Evolutionary conservation across 2,113 vertebrate genomes (phyloP).

Genomic region (Phyllostomus discolor): DNA sequence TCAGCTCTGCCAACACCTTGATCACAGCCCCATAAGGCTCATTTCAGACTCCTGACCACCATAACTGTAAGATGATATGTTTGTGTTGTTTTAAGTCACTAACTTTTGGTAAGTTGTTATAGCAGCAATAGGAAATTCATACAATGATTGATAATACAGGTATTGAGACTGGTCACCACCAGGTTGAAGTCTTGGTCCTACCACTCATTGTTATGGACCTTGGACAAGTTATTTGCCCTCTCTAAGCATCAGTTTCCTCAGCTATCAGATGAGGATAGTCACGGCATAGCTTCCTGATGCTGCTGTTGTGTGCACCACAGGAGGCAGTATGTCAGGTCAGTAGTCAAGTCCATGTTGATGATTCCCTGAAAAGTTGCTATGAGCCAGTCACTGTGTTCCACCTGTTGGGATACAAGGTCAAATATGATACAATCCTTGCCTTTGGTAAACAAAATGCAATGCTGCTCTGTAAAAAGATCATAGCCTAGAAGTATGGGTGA

Average conservation of each 20-base stretch:
- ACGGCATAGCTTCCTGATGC: neutral
- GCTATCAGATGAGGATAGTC: neutral
- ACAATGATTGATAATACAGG: neutral
- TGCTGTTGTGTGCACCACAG: neutral
- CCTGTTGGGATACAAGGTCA: conserved; percentile 14
- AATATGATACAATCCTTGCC: neutral
- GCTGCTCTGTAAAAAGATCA: neutral
- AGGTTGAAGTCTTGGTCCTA: neutral
- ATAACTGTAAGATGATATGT: neutral
- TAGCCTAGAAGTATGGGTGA: neutral
- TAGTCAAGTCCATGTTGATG: neutral
- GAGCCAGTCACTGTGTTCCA: conserved; percentile 3
- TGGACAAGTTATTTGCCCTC: neutral
- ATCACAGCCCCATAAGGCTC: neutral
- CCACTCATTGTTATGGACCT: neutral
- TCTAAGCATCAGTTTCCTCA: neutral
- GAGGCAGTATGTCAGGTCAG: neutral
- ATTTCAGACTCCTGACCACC: neutral
- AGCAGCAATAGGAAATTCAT: neutral
- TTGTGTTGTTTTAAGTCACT: neutral
- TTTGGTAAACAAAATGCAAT: neutral
- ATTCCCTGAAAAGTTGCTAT: neutral
- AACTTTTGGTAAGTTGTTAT: neutral
- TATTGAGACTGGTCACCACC: neutral
- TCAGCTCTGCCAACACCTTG: neutral